Evolutionary conservation across 2,113 vertebrate species (phyloP), one percentile per base, ranked within the genome.

Genomic region (Grantiella picta): DNA sequence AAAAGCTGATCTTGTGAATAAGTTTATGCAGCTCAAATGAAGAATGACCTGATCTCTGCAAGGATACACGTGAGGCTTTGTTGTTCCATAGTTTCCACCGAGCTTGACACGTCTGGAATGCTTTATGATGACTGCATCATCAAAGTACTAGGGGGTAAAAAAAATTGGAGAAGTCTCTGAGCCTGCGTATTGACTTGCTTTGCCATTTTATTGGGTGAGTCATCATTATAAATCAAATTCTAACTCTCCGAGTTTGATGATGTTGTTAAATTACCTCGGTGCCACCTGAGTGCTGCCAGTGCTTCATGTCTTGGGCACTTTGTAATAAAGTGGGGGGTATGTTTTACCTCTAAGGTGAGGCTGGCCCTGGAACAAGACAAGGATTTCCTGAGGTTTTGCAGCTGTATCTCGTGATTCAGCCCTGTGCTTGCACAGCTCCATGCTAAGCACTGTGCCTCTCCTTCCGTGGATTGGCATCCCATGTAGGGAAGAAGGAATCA

Each of bases 151-250:
- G 73, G 49, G 89, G 92, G 78, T 69, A 70, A 86, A 95, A 95
- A 72, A 94, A 75, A 28, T 15, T 86, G 83, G 59, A 96, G 96
- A 82, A 92, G 78, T 76, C 94, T 92, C 93, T 89, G 95, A 98
- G 96, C 93, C 96, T 97, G 96, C 90, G 86, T 96, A 95, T 97
- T 97, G 97, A 97, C 97, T 98, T 97, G 97, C 95, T 98, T 96
- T 96, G 38, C 90, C 85, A 75, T 96, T 98, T 98, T 97, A 98
- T 97, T 95, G 84, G 87, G 57, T 98, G 97, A 98, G 94, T 98
- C 98, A 98, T 95, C 70, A 70, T 96, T 97, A 95, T 98, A 98
- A 98, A 97, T 87, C 83, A 92, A 97, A 95, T 79, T 27, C 87
- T 83, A 93, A 44, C 81, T 91, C 70, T 87, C 71, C 70, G 64